These are phyloP conservation scores for Sebastes trivittatus DNA, from an alignment of 2,797 vertebrate genomes.

Conservation along the genomic window DNA sequence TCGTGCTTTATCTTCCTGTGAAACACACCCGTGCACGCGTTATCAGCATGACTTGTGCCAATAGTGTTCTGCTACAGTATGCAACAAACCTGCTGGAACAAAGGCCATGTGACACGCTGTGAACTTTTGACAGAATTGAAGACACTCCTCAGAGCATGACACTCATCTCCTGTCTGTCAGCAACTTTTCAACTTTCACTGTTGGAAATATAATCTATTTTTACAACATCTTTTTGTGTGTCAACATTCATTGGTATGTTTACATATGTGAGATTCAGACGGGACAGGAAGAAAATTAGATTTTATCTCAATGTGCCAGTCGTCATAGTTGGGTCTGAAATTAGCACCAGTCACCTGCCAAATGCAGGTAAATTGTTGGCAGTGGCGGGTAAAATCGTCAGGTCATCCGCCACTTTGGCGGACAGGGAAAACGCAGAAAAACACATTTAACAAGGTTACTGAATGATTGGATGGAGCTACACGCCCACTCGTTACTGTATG, in stretches of 20 bases:
- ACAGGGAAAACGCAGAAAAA: too few relatives aligned
- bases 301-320: not conserved
- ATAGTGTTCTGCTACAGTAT: not conserved
- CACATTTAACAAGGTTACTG: too few relatives aligned
- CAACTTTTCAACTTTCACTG: not conserved
- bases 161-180: not conserved
- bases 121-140: slow-evolving; percentile 12
- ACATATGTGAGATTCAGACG: not conserved
- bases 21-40: slow-evolving; percentile 3
- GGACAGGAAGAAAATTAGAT: not conserved
- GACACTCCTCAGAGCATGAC: slow-evolving; percentile 4
- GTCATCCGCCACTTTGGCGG: too few relatives aligned
- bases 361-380: too few relatives aligned
- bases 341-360: too few relatives aligned
- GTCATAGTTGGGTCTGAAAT: too few relatives aligned
- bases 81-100: not conserved
- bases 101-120: slow-evolving; percentile 8
- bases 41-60: slow-evolving; percentile 4
- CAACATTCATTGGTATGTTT: not conserved
- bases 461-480: too few relatives aligned
- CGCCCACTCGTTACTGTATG: too few relatives aligned
- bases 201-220: not conserved
- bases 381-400: too few relatives aligned
- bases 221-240: not conserved
- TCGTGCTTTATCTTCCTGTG: slow-evolving; percentile 1